Evolutionary conservation across 2,113 vertebrate species (phyloP).

Genomic region (Rhinolophus sinicus): DNA sequence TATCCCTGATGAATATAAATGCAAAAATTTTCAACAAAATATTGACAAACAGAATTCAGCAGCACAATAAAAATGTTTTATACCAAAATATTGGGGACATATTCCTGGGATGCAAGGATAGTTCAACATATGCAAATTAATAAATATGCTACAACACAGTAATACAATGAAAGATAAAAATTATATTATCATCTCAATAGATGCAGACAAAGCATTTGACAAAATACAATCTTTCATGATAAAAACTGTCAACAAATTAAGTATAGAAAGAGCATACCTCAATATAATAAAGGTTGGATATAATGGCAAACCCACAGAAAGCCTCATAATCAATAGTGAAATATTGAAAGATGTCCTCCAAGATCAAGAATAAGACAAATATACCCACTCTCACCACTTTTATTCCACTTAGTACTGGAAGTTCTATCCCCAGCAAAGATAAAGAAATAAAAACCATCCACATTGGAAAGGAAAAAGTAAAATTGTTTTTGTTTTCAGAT

Average conservation of each 20-base stretch:
- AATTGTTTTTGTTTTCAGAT: not conserved
- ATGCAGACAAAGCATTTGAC: not conserved
- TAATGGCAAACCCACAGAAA: not conserved
- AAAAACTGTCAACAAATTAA: not conserved
- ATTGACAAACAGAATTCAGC: not conserved
- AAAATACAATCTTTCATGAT: not conserved
- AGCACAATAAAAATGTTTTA: not conserved
- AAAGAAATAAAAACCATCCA: not conserved
- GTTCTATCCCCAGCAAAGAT: not conserved
- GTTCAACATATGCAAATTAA: not conserved
- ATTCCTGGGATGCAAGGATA: not conserved
- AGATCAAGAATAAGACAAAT: not conserved
- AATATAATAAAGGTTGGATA: not conserved
- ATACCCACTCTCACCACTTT: not conserved
- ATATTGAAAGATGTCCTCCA: not conserved
- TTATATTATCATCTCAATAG: not conserved
- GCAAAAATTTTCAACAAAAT: not conserved
- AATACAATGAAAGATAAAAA: not conserved
- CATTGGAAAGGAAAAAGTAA: not conserved
- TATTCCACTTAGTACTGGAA: not conserved
- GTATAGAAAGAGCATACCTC: not conserved
- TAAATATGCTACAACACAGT: not conserved
- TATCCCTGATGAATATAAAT: not conserved
- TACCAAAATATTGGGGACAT: not conserved
- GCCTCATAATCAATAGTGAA: not conserved